Percentiles rank a stretch among this genome's conserved stretches.
phyloP scores from a whole-genome alignment of 2,113 vertebrate genomes.

The Podiceps cristatus region DNA sequence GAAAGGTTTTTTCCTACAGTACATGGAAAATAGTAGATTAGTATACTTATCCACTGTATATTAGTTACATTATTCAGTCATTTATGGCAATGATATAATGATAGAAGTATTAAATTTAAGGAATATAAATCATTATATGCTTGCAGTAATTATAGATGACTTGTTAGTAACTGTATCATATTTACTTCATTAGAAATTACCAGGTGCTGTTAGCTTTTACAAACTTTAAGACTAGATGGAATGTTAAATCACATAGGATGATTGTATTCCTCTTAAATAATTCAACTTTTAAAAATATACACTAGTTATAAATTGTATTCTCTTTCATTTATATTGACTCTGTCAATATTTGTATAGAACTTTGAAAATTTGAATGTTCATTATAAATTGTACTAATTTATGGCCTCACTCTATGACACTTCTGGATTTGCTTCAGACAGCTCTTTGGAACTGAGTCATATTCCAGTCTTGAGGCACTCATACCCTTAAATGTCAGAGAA shows the following conservation, averaged over 20 bases:
- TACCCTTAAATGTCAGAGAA: not conserved
- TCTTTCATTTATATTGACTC: not conserved
- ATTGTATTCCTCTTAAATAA: not conserved
- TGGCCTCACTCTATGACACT: not conserved
- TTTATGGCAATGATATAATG: not conserved
- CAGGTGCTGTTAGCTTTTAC: not conserved
- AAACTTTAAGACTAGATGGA: not conserved
- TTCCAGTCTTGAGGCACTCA: not conserved
- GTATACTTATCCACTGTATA: not conserved
- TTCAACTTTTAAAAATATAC: not conserved
- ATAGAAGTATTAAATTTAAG: not conserved
- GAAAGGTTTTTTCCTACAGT: not conserved
- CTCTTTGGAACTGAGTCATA: not conserved
- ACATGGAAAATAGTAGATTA: not conserved
- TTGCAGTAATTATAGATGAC: not conserved
- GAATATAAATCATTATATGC: not conserved
- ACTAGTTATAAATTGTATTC: not conserved
- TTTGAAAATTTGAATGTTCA: not conserved
- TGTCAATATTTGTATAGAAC: not conserved
- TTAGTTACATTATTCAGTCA: not conserved
- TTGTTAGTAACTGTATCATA: not conserved
- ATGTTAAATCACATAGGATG: not conserved
- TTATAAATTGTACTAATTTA: not conserved
- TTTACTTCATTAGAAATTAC: not conserved
- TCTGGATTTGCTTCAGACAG: not conserved